Conservation (phyloP, 2,888 invertebrate species). For the Atherix ibis region DNA sequence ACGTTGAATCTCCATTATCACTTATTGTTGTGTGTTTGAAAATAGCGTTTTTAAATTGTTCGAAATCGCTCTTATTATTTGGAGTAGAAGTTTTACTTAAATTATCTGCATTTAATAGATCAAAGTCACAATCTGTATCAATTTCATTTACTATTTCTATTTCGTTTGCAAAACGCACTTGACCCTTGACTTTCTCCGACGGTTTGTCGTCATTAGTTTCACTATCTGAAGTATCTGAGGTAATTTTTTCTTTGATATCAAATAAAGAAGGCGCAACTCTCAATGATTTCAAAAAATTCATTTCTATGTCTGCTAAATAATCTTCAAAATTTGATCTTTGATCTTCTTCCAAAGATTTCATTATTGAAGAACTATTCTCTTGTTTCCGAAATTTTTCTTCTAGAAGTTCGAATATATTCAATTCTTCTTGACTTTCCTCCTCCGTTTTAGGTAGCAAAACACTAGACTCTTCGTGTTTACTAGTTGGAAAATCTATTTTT, state of each 20-base stretch:
- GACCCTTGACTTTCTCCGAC: constrained; percentile 1
- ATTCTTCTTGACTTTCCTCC: no score
- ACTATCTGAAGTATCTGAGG: constrained; percentile 9
- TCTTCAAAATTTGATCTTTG: no score
- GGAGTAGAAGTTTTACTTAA: constrained; percentile 12
- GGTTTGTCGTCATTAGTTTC: constrained; percentile 10
- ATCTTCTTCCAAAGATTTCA: no score
- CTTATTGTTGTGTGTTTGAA: no score
- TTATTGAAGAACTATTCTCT: no score
- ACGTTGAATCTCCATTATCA: constrained; percentile 16
- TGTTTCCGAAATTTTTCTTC: no score
- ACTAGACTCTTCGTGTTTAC: no score
- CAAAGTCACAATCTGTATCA: constrained; percentile 1
- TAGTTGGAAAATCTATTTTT: no score
- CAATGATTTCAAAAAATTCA: background rate
- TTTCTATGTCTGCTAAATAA: background rate
- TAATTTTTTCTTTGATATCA: constrained; percentile 10
- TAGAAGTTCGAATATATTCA: no score
- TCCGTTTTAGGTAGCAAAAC: no score
- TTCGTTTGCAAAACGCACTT: constrained; percentile 11
- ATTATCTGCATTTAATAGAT: constrained; percentile 4
- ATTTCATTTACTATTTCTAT: constrained; percentile 4
- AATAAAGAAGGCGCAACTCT: constrained; percentile 10
- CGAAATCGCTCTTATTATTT: constrained; percentile 16
- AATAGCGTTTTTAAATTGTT: constrained; percentile 26